Conservation (phyloP, 64 coral and sea anemone genomes). For the Cladopsammia gracilis region DNA sequence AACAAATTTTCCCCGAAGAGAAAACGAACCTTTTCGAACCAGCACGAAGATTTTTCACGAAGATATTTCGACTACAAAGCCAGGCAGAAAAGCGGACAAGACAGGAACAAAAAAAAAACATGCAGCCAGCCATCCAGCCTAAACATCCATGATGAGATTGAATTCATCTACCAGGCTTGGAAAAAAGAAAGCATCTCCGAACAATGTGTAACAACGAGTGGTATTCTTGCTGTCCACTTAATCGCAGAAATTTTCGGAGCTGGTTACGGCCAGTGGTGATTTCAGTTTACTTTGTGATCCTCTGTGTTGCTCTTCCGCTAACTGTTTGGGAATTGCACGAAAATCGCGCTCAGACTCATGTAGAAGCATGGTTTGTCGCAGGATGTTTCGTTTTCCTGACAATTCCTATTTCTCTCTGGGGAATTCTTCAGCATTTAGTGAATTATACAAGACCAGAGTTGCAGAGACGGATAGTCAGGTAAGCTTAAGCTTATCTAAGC, state of each 20-base stretch:
- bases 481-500: conserved; percentile 26
- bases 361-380: conserved; percentile 94
- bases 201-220: not conserved
- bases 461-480: conserved; percentile 94
- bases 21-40: not conserved
- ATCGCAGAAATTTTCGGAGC: conserved; percentile 41
- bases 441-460: conserved; percentile 96
- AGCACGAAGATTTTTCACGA: no score
- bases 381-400: conserved; percentile 97
- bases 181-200: not conserved
- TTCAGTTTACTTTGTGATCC: conserved; percentile 82
- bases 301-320: conserved; percentile 92
- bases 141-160: no score
- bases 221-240: not conserved
- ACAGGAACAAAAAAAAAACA: no score
- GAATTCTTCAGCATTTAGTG: conserved; percentile 96
- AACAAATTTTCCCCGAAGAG: not conserved
- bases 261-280: conserved; percentile 89
- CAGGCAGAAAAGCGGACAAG: no score
- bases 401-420: conserved; percentile 91
- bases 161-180: no score
- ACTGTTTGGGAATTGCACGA: conserved; percentile 94
- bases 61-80: no score
- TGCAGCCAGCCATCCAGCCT: no score
- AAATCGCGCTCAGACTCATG: conserved; percentile 81